These are phyloP conservation scores for Philereme transversata DNA, from an alignment of 2,888 invertebrate species.

Conservation along the genomic window DNA sequence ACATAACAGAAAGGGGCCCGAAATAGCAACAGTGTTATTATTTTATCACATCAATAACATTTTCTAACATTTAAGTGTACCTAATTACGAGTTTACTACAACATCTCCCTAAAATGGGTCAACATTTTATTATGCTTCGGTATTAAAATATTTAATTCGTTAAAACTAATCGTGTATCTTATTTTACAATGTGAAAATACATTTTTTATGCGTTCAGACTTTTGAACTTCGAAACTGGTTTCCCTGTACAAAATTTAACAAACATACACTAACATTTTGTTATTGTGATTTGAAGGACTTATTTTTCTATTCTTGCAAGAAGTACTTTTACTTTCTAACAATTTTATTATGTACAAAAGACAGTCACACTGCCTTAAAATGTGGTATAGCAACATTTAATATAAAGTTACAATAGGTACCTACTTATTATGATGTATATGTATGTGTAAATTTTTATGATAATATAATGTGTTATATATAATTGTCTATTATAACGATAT, in stretches of 20 bases:
- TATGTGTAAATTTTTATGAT: conserved; percentile 38
- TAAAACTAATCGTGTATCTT: conserved; percentile 76
- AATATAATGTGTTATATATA: conserved; percentile 31
- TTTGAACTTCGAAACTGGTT: conserved; percentile 77
- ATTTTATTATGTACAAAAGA: conserved; percentile 42
- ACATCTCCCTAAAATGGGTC: conserved; percentile 69
- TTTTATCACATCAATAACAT: conserved; percentile 72
- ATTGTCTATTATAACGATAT: conserved; percentile 53
- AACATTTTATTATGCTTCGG: conserved; percentile 76
- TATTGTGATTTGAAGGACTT: conserved; percentile 79
- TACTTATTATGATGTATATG: conserved; percentile 37
- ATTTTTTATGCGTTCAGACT: conserved; percentile 76
- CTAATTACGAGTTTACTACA: conserved; percentile 59
- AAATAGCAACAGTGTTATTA: conserved; percentile 67
- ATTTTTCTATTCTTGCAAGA: conserved; percentile 36
- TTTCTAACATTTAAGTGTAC: conserved; percentile 74
- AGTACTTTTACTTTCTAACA: conserved; percentile 46
- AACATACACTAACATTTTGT: conserved; percentile 77
- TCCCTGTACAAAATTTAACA: conserved; percentile 82
- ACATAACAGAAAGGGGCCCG: conserved; percentile 50
- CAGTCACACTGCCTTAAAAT: conserved; percentile 46
- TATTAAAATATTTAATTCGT: conserved; percentile 81
- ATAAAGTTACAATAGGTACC: conserved; percentile 31
- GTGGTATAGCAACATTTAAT: conserved; percentile 46
- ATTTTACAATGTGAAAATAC: conserved; percentile 83